Evolutionary conservation across 2,797 vertebrate genomes (phyloP).

Genomic region (Tolypeutes matacus): DNA sequence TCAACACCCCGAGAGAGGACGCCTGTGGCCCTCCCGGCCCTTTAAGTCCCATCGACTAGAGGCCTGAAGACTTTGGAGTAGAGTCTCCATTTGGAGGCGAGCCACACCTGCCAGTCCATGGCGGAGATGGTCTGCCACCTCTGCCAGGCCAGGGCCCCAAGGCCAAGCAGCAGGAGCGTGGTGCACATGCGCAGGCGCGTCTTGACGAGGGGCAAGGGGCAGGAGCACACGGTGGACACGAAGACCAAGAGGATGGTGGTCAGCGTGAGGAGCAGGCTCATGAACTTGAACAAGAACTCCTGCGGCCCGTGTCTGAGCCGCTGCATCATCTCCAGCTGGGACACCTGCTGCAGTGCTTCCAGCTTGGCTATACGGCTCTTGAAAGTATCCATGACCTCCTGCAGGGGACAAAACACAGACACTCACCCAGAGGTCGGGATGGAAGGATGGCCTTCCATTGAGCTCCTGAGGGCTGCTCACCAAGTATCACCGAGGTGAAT

Average conservation of each 20-base stretch:
- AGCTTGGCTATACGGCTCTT: constrained; percentile 70
- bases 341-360: constrained; percentile 70
- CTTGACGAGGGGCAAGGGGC: not conserved
- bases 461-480: not conserved
- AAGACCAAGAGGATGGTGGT: constrained; percentile 54
- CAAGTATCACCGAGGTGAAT: not conserved
- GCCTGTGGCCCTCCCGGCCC: too few species aligned
- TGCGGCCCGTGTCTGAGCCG: not conserved
- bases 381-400: constrained; percentile 80
- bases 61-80: constrained; percentile 12
- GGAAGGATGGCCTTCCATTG: not conserved
- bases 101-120: constrained; percentile 64
- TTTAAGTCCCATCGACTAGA: not conserved
- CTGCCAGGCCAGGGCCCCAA: constrained; percentile 72
- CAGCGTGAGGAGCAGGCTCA: constrained; percentile 71
- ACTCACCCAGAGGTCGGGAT: not conserved
- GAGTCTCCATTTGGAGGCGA: constrained; percentile 2
- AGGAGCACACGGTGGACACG: constrained; percentile 15
- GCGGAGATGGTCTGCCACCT: not conserved
- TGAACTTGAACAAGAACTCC: constrained; percentile 41
- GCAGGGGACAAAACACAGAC: not conserved
- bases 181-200: not conserved
- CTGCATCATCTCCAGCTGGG: constrained; percentile 47
- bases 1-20: not conserved
- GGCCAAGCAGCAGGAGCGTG: not conserved